Percentiles rank a stretch among this genome's conserved stretches.
These are phyloP conservation scores for Cottus gobio DNA, from an alignment of 2,113 vertebrate genomes.

Conservation along the genomic window DNA sequence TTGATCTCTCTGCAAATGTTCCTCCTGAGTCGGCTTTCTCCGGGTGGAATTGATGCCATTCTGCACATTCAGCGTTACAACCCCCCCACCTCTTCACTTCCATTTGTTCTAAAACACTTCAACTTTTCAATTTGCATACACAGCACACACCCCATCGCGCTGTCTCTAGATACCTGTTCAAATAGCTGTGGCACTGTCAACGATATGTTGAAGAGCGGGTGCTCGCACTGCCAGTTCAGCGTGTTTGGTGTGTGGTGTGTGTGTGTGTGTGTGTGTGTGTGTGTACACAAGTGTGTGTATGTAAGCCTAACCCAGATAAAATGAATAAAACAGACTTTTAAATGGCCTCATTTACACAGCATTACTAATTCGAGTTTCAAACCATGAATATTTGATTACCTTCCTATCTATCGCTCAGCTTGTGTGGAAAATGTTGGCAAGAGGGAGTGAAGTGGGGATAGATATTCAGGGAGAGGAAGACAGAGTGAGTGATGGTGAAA, in stretches of 20 bases:
- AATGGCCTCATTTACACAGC: constrained; percentile 82
- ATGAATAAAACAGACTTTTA: constrained; percentile 83
- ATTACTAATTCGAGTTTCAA: constrained; percentile 76
- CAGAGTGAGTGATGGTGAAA: constrained; percentile 52
- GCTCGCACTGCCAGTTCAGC: constrained; percentile 16
- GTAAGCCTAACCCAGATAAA: constrained; percentile 78
- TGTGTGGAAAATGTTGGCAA: constrained; percentile 54
- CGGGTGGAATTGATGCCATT: constrained; percentile 63
- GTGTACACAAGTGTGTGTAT: constrained; percentile 47
- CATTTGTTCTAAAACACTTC: constrained; percentile 71
- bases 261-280: constrained; percentile 25
- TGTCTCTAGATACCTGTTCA: constrained; percentile 79
- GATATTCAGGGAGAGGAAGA: constrained; percentile 22
- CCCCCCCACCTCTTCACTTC: constrained; percentile 52
- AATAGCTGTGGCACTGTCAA: constrained; percentile 69
- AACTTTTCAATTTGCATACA: constrained; percentile 81
- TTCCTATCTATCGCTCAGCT: constrained; percentile 66
- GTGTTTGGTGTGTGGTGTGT: constrained; percentile 31
- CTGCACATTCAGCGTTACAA: constrained; percentile 73
- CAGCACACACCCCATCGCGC: constrained; percentile 65
- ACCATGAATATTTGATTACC: constrained; percentile 78
- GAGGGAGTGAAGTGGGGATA: constrained; percentile 18
- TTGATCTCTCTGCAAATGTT: constrained; percentile 72
- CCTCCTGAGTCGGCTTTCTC: constrained; percentile 66
- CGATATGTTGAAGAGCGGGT: constrained; percentile 51